Evolutionary conservation across 2,797 vertebrate genomes (phyloP).

Genomic region (Thamnophis elegans): DNA sequence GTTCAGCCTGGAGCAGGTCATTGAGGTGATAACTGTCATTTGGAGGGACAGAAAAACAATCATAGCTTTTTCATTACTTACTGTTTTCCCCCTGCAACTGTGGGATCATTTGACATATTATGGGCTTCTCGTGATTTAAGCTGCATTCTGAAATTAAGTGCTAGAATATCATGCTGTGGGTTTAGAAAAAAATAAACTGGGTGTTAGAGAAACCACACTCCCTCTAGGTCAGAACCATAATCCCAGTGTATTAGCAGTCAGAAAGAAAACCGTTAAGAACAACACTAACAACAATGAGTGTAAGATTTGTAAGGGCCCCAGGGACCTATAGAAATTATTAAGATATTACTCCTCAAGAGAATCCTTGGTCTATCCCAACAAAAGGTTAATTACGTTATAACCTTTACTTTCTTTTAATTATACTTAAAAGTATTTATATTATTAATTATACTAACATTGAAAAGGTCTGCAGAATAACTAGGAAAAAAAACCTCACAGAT

Average conservation of each 20-base stretch:
- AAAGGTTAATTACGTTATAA: not conserved
- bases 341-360: not conserved
- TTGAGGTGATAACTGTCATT: slow-evolving; percentile 99
- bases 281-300: not conserved
- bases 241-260: slow-evolving; percentile 24
- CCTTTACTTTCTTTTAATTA: not conserved
- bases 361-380: not conserved
- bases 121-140: slow-evolving; percentile 96
- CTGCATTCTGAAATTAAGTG: slow-evolving; percentile 99
- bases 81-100: slow-evolving; percentile 94
- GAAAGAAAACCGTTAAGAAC: not conserved
- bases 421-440: not conserved
- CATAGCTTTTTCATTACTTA: slow-evolving; percentile 99
- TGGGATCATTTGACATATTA: slow-evolving; percentile 99
- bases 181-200: slow-evolving; percentile 93
- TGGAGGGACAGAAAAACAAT: slow-evolving; percentile 99
- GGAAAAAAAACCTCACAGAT: not conserved
- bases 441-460: not conserved
- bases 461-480: not conserved
- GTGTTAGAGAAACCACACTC: slow-evolving; percentile 85
- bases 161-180: slow-evolving; percentile 94
- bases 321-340: not conserved
- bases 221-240: slow-evolving; percentile 77
- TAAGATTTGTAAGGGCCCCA: not conserved
- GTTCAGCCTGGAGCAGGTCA: slow-evolving; percentile 97